A percentile compares a stretch with the other conserved stretches of the same genome.
Conservation (phyloP, 1,140 invertebrate species). For the Musca vetustissima region DNA sequence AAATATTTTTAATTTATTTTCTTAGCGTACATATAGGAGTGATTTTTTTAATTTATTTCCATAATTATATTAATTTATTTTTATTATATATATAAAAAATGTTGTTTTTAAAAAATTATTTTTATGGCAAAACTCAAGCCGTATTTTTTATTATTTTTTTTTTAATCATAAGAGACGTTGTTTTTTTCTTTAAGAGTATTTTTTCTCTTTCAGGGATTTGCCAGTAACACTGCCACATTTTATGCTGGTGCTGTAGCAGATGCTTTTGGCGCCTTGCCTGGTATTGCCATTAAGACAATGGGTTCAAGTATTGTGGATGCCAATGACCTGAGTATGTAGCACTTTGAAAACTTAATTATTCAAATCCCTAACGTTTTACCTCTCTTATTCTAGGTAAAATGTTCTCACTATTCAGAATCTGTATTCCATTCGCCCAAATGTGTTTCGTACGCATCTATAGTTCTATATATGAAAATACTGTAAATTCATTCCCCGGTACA, state of each 20-base stretch:
- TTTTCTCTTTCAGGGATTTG: constrained; percentile 41
- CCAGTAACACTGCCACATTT: constrained; percentile 39
- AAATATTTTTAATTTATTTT: too few species aligned
- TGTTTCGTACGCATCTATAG: constrained; percentile 51
- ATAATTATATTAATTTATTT: too few species aligned
- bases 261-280: constrained; percentile 47
- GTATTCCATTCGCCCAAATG: constrained; percentile 47
- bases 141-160: too few species aligned
- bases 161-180: too few species aligned
- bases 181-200: too few species aligned
- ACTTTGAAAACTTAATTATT: background rate
- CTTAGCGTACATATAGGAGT: too few species aligned
- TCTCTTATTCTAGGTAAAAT: constrained; percentile 45
- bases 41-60: too few species aligned
- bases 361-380: background rate
- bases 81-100: too few species aligned
- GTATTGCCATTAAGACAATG: constrained; percentile 53
- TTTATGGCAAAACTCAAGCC: too few species aligned
- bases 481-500: constrained; percentile 48
- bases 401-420: constrained; percentile 53
- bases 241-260: constrained; percentile 48
- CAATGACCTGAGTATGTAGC: constrained; percentile 48
- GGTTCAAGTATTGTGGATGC: constrained; percentile 49
- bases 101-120: too few species aligned
- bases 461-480: constrained; percentile 42